A percentile compares a stretch with the other conserved stretches of the same genome.
Evolutionary conservation across 2,888 invertebrate species (phyloP).

Genomic region (Apamea anceps): DNA sequence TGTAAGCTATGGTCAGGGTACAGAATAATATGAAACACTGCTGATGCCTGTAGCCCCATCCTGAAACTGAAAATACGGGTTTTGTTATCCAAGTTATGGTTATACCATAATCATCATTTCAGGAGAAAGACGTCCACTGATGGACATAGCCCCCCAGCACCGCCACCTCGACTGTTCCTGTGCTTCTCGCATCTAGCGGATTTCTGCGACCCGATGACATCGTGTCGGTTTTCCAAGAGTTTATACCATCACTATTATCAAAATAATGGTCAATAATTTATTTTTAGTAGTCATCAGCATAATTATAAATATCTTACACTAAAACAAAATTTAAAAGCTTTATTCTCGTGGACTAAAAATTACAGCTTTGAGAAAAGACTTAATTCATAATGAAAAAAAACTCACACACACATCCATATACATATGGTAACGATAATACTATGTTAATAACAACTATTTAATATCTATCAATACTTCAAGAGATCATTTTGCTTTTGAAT

Average conservation of each 20-base stretch:
- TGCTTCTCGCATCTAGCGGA: background rate
- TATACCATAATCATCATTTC: background rate
- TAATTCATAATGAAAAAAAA: background rate
- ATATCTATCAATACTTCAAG: background rate
- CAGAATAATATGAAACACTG: slow-evolving; percentile 91
- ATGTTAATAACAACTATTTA: background rate
- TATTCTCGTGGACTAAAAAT: background rate
- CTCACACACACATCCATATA: background rate
- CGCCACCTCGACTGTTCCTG: background rate
- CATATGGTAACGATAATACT: background rate
- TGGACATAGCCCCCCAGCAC: background rate
- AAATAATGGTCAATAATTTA: background rate
- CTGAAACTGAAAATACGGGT: slow-evolving; percentile 66
- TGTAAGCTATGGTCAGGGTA: slow-evolving; percentile 90
- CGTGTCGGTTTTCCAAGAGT: background rate
- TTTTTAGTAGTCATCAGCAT: background rate
- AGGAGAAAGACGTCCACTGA: background rate
- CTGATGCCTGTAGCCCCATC: slow-evolving; percentile 88
- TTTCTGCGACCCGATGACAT: background rate
- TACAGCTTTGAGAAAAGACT: background rate
- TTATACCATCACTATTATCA: background rate
- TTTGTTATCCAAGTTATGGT: background rate
- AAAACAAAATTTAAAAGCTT: background rate
- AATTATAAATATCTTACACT: background rate
- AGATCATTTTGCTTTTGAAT: background rate